Conservation (phyloP, 1,140 invertebrate genomes). For the Drosophila navojoa region DNA sequence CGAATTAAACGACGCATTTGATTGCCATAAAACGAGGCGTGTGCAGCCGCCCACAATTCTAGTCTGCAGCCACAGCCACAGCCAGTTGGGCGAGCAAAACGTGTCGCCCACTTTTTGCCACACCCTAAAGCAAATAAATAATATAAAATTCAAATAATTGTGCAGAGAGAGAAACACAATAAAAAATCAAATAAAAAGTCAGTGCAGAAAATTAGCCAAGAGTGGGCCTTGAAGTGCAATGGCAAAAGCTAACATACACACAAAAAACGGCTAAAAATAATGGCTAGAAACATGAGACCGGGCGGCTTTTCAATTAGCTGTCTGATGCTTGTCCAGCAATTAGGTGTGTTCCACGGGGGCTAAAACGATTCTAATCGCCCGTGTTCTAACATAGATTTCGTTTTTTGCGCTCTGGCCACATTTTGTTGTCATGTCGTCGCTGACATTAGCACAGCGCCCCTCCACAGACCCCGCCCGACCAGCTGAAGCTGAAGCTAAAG, state of each 20-base stretch:
- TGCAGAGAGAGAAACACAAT: conserved; percentile 27
- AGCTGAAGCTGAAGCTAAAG: neutral
- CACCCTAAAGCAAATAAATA: conserved; percentile 70
- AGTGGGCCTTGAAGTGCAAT: conserved; percentile 53
- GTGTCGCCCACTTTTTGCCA: conserved; percentile 48
- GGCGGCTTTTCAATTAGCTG: conserved; percentile 74
- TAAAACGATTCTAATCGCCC: conserved; percentile 75
- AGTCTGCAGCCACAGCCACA: conserved; percentile 28
- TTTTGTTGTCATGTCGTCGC: conserved; percentile 70
- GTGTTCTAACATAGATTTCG: conserved; percentile 75
- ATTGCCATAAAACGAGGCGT: conserved; percentile 67
- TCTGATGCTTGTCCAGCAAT: conserved; percentile 70
- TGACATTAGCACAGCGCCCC: conserved; percentile 59
- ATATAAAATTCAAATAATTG: conserved; percentile 70
- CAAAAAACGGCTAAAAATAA: conserved; percentile 4
- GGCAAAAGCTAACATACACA: conserved; percentile 6
- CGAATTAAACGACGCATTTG: conserved; percentile 78
- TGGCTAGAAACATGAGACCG: conserved; percentile 10
- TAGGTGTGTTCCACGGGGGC: conserved; percentile 67
- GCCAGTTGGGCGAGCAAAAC: conserved; percentile 44
- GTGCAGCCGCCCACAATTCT: conserved; percentile 13
- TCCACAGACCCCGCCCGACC: conserved; percentile 18
- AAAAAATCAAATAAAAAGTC: conserved; percentile 19
- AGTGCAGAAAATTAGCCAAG: conserved; percentile 53
- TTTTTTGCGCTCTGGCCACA: conserved; percentile 60